Percentiles rank a stretch among this genome's conserved stretches.
These are phyloP conservation scores for Philypnodon macrostomus DNA, from an alignment of 2,797 vertebrate species.

Conservation along the genomic window DNA sequence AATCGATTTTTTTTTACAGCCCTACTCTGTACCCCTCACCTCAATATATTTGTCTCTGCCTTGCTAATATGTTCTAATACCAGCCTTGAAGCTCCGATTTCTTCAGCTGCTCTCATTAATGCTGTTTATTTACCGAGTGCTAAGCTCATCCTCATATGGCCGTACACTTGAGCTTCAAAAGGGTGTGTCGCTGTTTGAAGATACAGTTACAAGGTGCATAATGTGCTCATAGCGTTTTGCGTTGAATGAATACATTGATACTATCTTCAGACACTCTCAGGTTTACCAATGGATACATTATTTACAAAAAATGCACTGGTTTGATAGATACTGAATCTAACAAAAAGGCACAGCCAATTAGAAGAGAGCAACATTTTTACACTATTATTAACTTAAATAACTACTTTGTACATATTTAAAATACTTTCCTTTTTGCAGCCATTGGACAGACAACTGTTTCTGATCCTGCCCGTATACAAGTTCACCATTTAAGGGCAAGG, in stretches of 20 bases:
- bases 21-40: background rate
- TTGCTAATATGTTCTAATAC: constrained; percentile 26
- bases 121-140: constrained; percentile 66
- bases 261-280: background rate
- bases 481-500: background rate
- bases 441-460: too few relatives aligned
- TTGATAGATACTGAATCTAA: too few relatives aligned
- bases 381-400: too few relatives aligned
- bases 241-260: background rate
- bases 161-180: constrained; percentile 19
- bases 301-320: too few relatives aligned
- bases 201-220: constrained; percentile 3
- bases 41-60: constrained; percentile 1
- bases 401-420: too few relatives aligned
- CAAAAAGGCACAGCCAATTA: too few relatives aligned
- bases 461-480: too few relatives aligned
- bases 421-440: too few relatives aligned
- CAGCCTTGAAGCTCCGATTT: constrained; percentile 44
- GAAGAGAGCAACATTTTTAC: too few relatives aligned
- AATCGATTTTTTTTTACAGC: background rate
- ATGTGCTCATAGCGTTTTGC: background rate
- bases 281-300: too few relatives aligned
- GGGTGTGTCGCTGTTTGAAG: constrained; percentile 14
- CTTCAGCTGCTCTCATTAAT: too few relatives aligned
- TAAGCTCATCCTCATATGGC: constrained; percentile 38